These are phyloP conservation scores for Crotalus tigris DNA, from an alignment of 2,113 vertebrate species.

Conservation along the genomic window DNA sequence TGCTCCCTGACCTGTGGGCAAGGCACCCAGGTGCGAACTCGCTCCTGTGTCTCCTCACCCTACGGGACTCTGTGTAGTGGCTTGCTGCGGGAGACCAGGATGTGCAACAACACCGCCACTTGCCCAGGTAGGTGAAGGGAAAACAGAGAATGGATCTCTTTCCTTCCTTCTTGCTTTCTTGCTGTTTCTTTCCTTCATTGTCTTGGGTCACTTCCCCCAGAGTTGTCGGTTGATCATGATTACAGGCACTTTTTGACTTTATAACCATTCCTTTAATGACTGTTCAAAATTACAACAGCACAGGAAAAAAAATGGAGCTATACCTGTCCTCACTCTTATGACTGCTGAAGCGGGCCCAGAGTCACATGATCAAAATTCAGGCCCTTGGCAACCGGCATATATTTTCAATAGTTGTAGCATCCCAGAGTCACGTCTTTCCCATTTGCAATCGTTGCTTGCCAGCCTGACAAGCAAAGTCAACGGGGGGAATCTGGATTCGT, in stretches of 20 bases:
- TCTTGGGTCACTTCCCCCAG: not conserved
- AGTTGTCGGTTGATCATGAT: not conserved
- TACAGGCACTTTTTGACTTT: not conserved
- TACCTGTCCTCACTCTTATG: not conserved
- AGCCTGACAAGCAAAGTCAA: not conserved
- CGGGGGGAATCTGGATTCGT: not conserved
- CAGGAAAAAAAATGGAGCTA: not conserved
- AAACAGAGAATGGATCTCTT: not conserved
- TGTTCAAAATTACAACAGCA: not conserved
- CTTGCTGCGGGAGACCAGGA: conserved; percentile 88
- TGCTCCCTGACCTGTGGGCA: conserved; percentile 97
- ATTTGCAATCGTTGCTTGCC: not conserved
- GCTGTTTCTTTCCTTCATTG: not conserved
- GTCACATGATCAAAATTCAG: no score
- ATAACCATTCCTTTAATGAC: not conserved
- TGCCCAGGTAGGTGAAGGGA: conserved; percentile 81
- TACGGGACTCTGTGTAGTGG: conserved; percentile 97
- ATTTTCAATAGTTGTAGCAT: no score
- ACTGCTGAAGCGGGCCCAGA: no score
- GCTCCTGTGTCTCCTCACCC: conserved; percentile 95
- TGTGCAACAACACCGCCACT: conserved; percentile 94
- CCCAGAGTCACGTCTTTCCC: no score
- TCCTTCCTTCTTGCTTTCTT: conserved; percentile 15
- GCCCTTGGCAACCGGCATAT: no score
- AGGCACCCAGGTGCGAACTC: conserved; percentile 93